Percentiles rank a stretch among this genome's conserved stretches.
These are phyloP conservation scores for Trididemnum clinides DNA, from an alignment of 23 tunicate genomes.

Conservation along the genomic window DNA sequence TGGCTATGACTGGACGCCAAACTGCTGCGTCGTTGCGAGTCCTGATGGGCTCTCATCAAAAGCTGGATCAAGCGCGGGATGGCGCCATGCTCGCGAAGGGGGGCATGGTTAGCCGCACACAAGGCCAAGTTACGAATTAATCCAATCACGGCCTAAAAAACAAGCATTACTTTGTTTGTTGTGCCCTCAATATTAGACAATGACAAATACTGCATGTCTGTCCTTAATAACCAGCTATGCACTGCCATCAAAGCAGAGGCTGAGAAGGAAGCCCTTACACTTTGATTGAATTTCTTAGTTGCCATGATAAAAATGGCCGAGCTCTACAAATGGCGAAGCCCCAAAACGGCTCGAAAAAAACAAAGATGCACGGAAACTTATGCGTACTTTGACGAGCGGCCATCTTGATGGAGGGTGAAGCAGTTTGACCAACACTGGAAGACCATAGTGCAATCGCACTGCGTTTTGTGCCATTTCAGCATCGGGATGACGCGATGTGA, in stretches of 20 bases:
- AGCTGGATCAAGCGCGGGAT: slow-evolving; percentile 92
- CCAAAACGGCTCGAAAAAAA: too few species aligned
- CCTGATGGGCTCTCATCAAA: slow-evolving; percentile 89
- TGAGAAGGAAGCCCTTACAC: too few species aligned
- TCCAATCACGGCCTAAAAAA: slow-evolving; percentile 83
- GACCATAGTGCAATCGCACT: slow-evolving; percentile 87
- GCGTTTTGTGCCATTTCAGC: slow-evolving; percentile 98
- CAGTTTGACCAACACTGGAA: slow-evolving; percentile 93
- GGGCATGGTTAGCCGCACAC: slow-evolving; percentile 77
- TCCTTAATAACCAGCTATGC: too few species aligned
- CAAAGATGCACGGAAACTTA: too few species aligned
- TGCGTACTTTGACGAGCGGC: slow-evolving; percentile 92
- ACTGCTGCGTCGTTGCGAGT: slow-evolving; percentile 53
- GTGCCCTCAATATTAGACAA: too few species aligned
- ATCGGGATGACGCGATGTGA: slow-evolving; percentile 97
- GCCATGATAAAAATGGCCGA: too few species aligned
- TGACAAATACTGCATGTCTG: too few species aligned
- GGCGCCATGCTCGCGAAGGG: slow-evolving; percentile 90
- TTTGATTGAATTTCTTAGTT: too few species aligned
- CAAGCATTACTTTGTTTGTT: too few species aligned
- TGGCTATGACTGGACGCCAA: slow-evolving; percentile 56
- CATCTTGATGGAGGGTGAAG: slow-evolving; percentile 89
- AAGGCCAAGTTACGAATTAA: slow-evolving; percentile 93
- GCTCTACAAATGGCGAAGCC: too few species aligned
- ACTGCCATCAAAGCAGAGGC: too few species aligned